Conservation (phyloP, 2,113 vertebrate genomes). For the Dipodomys merriami region DNA sequence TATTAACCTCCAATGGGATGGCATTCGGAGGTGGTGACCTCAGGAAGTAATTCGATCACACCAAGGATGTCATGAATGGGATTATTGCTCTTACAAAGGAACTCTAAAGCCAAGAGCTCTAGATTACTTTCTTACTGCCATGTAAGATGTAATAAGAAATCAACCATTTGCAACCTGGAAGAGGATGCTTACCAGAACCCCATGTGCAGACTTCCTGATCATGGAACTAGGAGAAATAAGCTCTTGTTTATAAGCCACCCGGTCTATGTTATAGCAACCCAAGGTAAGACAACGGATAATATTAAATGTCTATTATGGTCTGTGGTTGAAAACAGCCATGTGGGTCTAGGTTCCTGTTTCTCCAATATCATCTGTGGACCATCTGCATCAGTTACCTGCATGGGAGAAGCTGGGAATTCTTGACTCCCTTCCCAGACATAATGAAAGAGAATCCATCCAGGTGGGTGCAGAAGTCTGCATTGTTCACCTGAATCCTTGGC, state of each 20-base stretch:
- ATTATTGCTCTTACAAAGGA: background rate
- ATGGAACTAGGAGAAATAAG: background rate
- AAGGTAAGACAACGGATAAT: background rate
- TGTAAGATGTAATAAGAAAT: background rate
- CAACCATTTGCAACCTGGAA: background rate
- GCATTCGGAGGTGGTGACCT: background rate
- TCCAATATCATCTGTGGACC: constrained; percentile 12
- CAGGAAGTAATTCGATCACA: background rate
- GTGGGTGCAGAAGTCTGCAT: background rate
- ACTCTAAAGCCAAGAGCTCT: too few species aligned
- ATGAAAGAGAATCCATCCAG: constrained; percentile 16
- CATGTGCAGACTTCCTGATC: background rate
- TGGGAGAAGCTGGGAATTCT: background rate
- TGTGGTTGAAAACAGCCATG: constrained; percentile 31
- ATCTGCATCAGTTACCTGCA: constrained; percentile 27
- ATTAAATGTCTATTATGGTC: constrained; percentile 23
- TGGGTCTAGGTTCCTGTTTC: constrained; percentile 50
- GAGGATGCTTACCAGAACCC: background rate
- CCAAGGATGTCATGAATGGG: too few species aligned
- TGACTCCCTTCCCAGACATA: constrained; percentile 34
- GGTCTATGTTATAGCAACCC: background rate
- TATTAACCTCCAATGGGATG: background rate
- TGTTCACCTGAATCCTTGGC: background rate
- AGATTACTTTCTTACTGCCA: background rate
- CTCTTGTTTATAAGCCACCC: background rate